These are phyloP conservation scores for Orussus abietinus DNA, from an alignment of 1,140 invertebrate genomes.

Conservation along the genomic window DNA sequence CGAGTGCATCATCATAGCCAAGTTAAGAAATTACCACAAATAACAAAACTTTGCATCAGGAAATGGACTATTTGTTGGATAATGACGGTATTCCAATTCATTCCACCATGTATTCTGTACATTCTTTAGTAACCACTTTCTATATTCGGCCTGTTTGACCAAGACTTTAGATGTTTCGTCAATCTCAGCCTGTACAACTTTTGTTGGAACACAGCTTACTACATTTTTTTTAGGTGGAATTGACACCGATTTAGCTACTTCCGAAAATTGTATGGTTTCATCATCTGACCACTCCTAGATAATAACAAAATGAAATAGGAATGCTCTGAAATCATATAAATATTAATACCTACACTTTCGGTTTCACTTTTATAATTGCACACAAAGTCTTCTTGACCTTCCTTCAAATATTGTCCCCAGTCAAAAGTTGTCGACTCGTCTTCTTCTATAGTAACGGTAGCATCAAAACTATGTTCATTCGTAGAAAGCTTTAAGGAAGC, in stretches of 20 bases:
- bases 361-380: constrained; percentile 36
- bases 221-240: too few relatives aligned
- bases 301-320: constrained; percentile 1
- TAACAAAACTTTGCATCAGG: constrained; percentile 35
- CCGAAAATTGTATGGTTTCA: too few relatives aligned
- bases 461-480: constrained; percentile 24
- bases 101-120: constrained; percentile 50
- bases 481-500: constrained; percentile 19
- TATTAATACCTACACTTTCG: constrained; percentile 34
- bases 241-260: too few relatives aligned
- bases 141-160: constrained; percentile 33
- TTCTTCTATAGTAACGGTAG: constrained; percentile 18
- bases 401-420: constrained; percentile 48
- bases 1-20: constrained; percentile 2
- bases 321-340: constrained; percentile 3
- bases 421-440: constrained; percentile 38
- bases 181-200: too few relatives aligned
- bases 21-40: constrained; percentile 31
- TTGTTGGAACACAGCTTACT: too few relatives aligned
- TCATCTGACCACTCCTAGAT: constrained; percentile 36
- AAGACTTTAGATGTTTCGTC: too few relatives aligned
- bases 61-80: constrained; percentile 34
- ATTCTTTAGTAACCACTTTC: constrained; percentile 43
- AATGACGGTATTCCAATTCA: constrained; percentile 34
- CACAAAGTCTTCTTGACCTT: constrained; percentile 44